Evolutionary conservation across 1,140 invertebrate genomes (phyloP), one percentile per base, ranked within the genome.

Genomic region (Anastrepha obliqua): DNA sequence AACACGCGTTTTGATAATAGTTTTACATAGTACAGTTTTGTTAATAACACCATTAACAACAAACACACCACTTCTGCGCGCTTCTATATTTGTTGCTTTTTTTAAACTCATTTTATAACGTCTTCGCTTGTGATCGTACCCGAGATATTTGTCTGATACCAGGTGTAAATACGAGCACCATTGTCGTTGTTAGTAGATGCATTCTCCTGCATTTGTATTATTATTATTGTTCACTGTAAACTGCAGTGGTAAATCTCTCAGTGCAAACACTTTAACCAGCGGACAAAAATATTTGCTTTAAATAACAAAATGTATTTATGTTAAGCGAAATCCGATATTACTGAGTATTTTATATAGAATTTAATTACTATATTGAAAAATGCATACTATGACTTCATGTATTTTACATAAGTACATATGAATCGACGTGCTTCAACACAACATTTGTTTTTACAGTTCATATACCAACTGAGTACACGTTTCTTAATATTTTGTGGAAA

Each of bases 141-240:
- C 8, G 29, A 59, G 13, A 42, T 11, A 85, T 87, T 47, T 39
- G 64, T 81, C n/a, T 86, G 86, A n/a, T 86, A 65, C 42, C 47
- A 65, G 51, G 39, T 13, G 60, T 67, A 86, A 47, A 62, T 51
- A 5, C 62, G 86, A 65, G 65, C 51, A 86, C 20, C 51, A 65
- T 74, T 74, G 15, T 74, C 29, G n/a, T 2, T 74, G 70, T 74
- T 74, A 15, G 70, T 44, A 74, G 47, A 44, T 47, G 70, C 44
- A 74, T 74, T 74, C 17, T 74, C 47, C 44, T 74, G 70, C 70
- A 74, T 74, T 74, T 74, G 47, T 74, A 47, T 47, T 3, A 29
- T 29, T 74, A 5, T 47, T 15, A 47, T 70, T 42, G 11, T 3
- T 70, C 39, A 7, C 20, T 29, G 29, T 29, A 29, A 64, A 20